Percentiles rank a stretch among this genome's conserved stretches.
These are phyloP conservation scores for Littorina saxatilis DNA, from an alignment of 1,140 invertebrate genomes.

Conservation along the genomic window DNA sequence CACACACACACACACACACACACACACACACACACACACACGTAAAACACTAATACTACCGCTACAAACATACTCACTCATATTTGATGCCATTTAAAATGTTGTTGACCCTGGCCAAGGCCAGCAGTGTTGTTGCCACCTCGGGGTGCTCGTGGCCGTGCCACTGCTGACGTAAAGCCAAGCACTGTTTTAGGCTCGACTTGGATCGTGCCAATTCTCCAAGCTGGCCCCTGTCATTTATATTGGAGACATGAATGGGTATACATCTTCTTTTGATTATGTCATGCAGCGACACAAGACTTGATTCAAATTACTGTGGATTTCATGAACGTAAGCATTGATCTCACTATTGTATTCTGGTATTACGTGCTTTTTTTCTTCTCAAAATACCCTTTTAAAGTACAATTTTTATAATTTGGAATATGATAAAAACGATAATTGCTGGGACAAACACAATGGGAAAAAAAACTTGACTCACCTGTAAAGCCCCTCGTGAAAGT, in stretches of 20 bases:
- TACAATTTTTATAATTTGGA: too few species aligned
- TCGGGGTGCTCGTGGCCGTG: conserved; percentile 64
- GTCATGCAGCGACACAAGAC: background rate
- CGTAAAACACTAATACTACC: too few species aligned
- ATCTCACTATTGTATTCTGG: too few species aligned
- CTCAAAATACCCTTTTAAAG: background rate
- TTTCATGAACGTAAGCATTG: background rate
- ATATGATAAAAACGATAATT: too few species aligned
- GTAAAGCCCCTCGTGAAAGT: conserved; percentile 61
- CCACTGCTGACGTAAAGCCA: conserved; percentile 61
- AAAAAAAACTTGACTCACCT: conserved; percentile 63
- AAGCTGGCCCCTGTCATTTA: conserved; percentile 57
- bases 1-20: background rate
- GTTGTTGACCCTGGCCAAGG: conserved; percentile 47
- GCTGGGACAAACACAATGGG: too few species aligned
- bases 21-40: conserved; percentile 7
- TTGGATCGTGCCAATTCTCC: conserved; percentile 60
- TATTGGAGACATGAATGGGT: background rate
- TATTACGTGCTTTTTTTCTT: too few species aligned
- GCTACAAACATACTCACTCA: conserved; percentile 46
- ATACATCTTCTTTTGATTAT: background rate
- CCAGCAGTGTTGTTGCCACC: conserved; percentile 60
- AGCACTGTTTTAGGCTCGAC: conserved; percentile 54
- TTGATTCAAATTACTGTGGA: background rate
- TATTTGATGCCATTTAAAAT: too few species aligned